Evolutionary conservation across 1,140 invertebrate species (phyloP), one percentile per base, ranked within the genome.

Genomic region (Macrotrachela quadricornifera): DNA sequence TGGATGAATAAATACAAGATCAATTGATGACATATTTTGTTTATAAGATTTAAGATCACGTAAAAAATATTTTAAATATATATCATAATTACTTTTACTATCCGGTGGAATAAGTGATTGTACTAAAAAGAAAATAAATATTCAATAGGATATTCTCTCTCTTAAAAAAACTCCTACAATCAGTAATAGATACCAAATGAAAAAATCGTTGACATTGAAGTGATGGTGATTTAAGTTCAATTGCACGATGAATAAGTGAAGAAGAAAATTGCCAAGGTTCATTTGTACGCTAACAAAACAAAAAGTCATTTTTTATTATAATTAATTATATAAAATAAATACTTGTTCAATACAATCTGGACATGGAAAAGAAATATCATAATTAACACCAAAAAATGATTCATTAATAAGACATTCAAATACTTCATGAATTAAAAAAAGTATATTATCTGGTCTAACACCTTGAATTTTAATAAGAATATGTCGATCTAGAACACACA

Each of bases 161-260:
- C 2, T 4, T 4, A 4, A 30, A 30, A 30, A 30, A 57, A 64
- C 64, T 61, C 49, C 62, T 60, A 18, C 68, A 55, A 56, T 67
- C 64, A 8, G 57, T 56, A 59, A 69, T 63, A 3, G 66, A 63
- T 14, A 67, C 57, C 40, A 62, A 62, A 59, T 69, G 67, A 60
- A 69, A 69, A 49, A 60, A 64, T 46, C 64, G 66, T 44, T 61
- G 60, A 55, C 67, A 69, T 55, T 69, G 67, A n/a, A 69, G 52
- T 49, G 67, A 68, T 3, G 63, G 62, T 10, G 66, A 63, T 45
- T 62, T 62, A n/a, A 61, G 55, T 44, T 64, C 59, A 17, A 56
- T 61, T 10, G 66, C 66, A 48, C 59, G 51, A 14, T 58, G 58
- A 1, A 69, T 60, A 42, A 66, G 56, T 16, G 61, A 60, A 11